Conservation (phyloP, 2,797 vertebrate genomes). For the Meda fulgida region DNA sequence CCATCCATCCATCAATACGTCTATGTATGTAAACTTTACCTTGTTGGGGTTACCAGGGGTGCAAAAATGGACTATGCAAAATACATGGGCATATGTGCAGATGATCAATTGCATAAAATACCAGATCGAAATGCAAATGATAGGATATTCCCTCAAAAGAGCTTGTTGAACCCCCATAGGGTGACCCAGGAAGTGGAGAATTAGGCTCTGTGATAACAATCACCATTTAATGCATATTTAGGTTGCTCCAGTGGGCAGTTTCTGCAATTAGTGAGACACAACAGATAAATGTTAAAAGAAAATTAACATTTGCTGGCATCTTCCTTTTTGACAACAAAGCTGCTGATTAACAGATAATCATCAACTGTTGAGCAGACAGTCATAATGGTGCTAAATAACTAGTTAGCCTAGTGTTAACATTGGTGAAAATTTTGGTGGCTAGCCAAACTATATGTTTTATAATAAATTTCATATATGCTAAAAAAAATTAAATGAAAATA, state of each 20-base stretch:
- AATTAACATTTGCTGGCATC: constrained; percentile 8
- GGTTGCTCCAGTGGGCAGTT: too few relatives aligned
- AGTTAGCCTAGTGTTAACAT: neutral
- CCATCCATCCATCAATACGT: neutral
- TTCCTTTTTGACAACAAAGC: constrained; percentile 8
- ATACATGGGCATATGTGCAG: neutral
- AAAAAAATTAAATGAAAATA: neutral
- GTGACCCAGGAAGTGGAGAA: neutral
- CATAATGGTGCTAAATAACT: neutral
- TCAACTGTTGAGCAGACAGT: neutral
- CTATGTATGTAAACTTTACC: neutral
- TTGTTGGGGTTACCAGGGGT: neutral
- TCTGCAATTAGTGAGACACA: neutral
- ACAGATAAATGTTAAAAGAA: constrained; percentile 12
- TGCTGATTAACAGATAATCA: neutral
- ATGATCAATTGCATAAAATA: neutral
- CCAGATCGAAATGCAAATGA: neutral
- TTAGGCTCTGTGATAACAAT: neutral
- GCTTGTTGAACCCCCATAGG: neutral
- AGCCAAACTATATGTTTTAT: neutral
- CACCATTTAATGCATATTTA: too few relatives aligned
- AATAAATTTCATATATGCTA: neutral
- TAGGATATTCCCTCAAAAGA: neutral
- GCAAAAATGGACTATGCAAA: neutral
- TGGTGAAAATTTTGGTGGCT: neutral